Evolutionary conservation across 2,113 vertebrate species (phyloP).

Genomic region (Antennarius striatus): DNA sequence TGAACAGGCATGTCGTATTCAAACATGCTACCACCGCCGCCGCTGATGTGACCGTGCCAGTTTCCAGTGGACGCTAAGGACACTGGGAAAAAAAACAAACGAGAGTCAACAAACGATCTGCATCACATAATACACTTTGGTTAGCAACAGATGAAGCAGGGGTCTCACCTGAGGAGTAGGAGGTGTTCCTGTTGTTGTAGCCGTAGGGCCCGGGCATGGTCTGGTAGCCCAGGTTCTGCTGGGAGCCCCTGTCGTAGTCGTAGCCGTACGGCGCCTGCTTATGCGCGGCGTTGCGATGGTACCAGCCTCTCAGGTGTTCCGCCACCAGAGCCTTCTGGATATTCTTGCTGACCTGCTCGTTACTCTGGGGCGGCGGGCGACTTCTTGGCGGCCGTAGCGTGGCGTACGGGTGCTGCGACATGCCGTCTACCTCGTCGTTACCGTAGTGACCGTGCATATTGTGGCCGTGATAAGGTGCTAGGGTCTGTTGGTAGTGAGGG

Average conservation of each 20-base stretch:
- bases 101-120: neutral
- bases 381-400: constrained; percentile 88
- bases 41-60: constrained; percentile 83
- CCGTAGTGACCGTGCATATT: constrained; percentile 82
- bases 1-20: constrained; percentile 80
- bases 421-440: constrained; percentile 81
- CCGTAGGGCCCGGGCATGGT: constrained; percentile 82
- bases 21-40: constrained; percentile 72
- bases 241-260: constrained; percentile 86
- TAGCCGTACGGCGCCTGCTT: constrained; percentile 85
- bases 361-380: constrained; percentile 73
- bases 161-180: constrained; percentile 79
- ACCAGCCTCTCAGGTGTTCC: constrained; percentile 94
- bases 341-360: constrained; percentile 85
- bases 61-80: constrained; percentile 83
- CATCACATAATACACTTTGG: neutral
- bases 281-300: constrained; percentile 87
- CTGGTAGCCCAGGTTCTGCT: constrained; percentile 86
- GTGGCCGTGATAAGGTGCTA: constrained; percentile 76
- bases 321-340: constrained; percentile 92
- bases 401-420: constrained; percentile 88
- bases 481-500: constrained; percentile 70
- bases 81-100: constrained; percentile 67
- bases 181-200: constrained; percentile 79
- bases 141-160: neutral